Percentiles rank a stretch among this genome's conserved stretches.
Evolutionary conservation across 2,888 invertebrate genomes (phyloP).

Genomic region (Mactromeris polynyma): DNA sequence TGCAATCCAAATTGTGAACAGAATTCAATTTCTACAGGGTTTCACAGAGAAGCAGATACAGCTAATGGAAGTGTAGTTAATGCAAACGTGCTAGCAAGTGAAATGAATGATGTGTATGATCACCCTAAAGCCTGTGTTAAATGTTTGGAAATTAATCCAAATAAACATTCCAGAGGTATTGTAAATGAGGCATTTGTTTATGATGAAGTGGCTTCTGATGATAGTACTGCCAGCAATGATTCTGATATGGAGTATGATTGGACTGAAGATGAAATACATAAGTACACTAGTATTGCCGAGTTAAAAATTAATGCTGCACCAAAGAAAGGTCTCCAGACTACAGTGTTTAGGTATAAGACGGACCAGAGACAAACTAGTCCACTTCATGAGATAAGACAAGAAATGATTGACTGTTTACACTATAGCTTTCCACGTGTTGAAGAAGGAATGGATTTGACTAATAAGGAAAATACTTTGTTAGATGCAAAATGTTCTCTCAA

Average conservation of each 20-base stretch:
- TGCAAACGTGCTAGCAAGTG: not conserved
- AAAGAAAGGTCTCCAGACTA: conserved; percentile 39
- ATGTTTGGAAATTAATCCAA: not conserved
- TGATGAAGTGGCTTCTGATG: conserved; percentile 43
- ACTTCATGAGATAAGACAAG: conserved; percentile 25
- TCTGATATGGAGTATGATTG: conserved; percentile 20
- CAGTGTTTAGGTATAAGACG: conserved; percentile 48
- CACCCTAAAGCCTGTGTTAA: not conserved
- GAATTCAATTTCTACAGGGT: not conserved
- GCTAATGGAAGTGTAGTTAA: not conserved
- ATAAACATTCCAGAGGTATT: not conserved
- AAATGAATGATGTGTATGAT: not conserved
- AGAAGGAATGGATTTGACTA: not conserved
- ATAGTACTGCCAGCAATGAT: conserved; percentile 6
- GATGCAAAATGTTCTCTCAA: not conserved
- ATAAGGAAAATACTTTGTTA: not conserved
- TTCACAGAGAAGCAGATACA: not conserved
- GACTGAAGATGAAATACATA: conserved; percentile 34
- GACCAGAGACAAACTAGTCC: conserved; percentile 37
- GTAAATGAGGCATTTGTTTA: conserved; percentile 31
- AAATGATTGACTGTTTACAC: conserved; percentile 14
- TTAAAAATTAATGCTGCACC: conserved; percentile 26
- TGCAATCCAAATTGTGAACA: not conserved
- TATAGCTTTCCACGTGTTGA: conserved; percentile 22
- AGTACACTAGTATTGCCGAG: conserved; percentile 43